Percentiles rank a stretch among this genome's conserved stretches.
phyloP scores from a whole-genome alignment of 2,888 invertebrate genomes.

The Encarsia formosa region DNA sequence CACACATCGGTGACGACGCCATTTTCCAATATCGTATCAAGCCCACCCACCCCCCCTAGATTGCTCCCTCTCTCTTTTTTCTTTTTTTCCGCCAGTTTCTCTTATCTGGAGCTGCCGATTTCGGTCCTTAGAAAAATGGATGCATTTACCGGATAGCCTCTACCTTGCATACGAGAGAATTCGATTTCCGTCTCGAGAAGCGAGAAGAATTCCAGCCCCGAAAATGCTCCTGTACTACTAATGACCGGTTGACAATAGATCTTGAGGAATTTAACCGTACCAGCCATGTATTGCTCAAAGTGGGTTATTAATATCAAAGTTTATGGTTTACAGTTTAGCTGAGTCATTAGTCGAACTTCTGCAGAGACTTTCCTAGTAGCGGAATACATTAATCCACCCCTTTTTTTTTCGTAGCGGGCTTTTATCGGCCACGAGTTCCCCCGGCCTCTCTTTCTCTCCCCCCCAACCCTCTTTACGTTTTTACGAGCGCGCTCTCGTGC shows the following conservation, averaged over 20 bases:
- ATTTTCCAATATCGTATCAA: slow-evolving; percentile 48
- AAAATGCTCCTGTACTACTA: no score
- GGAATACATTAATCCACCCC: background rate
- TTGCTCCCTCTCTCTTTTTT: slow-evolving; percentile 11
- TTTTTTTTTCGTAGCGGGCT: no score
- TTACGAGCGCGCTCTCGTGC: slow-evolving; percentile 8
- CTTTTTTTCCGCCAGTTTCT: slow-evolving; percentile 16
- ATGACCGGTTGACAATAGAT: no score
- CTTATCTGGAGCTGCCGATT: background rate
- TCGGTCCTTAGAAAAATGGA: slow-evolving; percentile 1
- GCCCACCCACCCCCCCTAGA: slow-evolving; percentile 6
- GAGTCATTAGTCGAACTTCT: slow-evolving; percentile 23
- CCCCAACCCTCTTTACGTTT: background rate
- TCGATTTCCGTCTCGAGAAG: slow-evolving; percentile 8
- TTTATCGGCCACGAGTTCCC: slow-evolving; percentile 7
- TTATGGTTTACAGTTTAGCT: slow-evolving; percentile 18
- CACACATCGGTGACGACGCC: slow-evolving; percentile 44
- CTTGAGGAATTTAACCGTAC: no score
- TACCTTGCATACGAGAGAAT: slow-evolving; percentile 10
- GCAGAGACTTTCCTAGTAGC: background rate
- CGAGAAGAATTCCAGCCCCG: slow-evolving; percentile 3
- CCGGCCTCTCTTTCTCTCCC: no score
- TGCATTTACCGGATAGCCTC: slow-evolving; percentile 19
- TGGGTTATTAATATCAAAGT: no score
- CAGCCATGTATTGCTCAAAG: no score